Percentiles rank a stretch among this genome's conserved stretches.
Evolutionary conservation across 2,797 vertebrate species (phyloP).

Genomic region (Microctenopoma lineatum): DNA sequence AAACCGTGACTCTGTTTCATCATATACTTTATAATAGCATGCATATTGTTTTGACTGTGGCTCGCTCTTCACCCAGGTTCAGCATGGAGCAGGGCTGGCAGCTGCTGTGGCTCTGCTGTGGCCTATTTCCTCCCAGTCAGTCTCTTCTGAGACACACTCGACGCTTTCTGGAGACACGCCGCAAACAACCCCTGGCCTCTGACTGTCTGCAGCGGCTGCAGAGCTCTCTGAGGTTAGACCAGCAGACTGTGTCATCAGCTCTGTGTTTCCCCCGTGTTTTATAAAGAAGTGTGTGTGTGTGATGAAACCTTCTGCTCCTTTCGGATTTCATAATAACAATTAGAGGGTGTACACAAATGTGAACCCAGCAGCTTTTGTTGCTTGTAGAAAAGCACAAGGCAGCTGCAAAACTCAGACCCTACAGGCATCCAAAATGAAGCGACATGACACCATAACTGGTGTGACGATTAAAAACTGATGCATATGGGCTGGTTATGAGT

Average conservation of each 20-base stretch:
- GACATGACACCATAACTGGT: not conserved
- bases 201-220: constrained; percentile 90
- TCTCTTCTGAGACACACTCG: constrained; percentile 88
- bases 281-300: not conserved
- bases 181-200: constrained; percentile 81
- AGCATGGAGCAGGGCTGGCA: constrained; percentile 94
- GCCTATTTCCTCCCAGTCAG: constrained; percentile 92
- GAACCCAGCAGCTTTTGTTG: constrained; percentile 5
- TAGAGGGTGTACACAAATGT: not conserved
- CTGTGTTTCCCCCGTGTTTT: not conserved
- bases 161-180: constrained; percentile 90
- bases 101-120: constrained; percentile 95
- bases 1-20: not conserved
- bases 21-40: not conserved
- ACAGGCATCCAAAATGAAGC: not conserved
- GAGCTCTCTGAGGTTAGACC: constrained; percentile 87
- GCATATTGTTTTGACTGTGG: not conserved
- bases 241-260: not conserved
- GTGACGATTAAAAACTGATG: not conserved
- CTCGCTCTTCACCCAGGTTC: constrained; percentile 77
- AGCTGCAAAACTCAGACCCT: not conserved
- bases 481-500: not conserved
- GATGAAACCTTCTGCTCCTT: not conserved
- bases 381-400: not conserved
- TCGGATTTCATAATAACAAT: constrained; percentile 1